phyloP scores from a whole-genome alignment of 2,113 vertebrate genomes.

The Willisornis vidua region DNA sequence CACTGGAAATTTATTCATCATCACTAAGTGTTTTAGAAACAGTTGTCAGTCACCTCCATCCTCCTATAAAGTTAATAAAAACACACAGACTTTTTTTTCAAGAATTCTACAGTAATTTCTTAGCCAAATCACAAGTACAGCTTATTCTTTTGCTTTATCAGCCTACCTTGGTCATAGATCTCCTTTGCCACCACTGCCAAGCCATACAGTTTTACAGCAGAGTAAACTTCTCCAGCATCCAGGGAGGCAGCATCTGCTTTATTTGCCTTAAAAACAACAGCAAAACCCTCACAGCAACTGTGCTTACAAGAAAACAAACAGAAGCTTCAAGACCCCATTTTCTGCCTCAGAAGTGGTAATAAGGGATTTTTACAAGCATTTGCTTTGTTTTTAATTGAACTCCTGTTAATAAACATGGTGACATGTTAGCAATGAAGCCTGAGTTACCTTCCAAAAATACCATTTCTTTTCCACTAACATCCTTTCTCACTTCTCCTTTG shows the following conservation, averaged over 20 bases:
- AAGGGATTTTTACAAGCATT: neutral
- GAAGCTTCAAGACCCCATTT: neutral
- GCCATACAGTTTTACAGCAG: slow-evolving; percentile 86
- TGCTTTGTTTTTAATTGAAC: neutral
- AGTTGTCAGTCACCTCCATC: neutral
- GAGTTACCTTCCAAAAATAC: neutral
- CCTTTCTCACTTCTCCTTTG: neutral
- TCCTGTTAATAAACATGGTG: neutral
- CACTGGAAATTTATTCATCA: neutral
- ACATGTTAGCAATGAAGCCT: neutral
- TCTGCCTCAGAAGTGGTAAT: neutral
- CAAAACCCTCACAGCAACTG: neutral
- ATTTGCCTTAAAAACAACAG: slow-evolving; percentile 77
- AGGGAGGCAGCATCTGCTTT: slow-evolving; percentile 85
- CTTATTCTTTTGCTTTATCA: neutral
- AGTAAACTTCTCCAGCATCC: slow-evolving; percentile 89
- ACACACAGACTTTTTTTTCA: fast-evolving
- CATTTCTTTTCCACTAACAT: neutral
- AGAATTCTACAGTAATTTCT: neutral
- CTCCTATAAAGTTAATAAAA: neutral
- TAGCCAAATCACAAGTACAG: neutral
- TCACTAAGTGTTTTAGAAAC: neutral
- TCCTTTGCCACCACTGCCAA: slow-evolving; percentile 85
- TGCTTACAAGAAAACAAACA: neutral
- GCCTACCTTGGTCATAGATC: slow-evolving; percentile 82